A percentile compares a stretch with the other conserved stretches of the same genome.
phyloP scores from a whole-genome alignment of 1,140 invertebrate species.

The Drosophila baimaii region DNA sequence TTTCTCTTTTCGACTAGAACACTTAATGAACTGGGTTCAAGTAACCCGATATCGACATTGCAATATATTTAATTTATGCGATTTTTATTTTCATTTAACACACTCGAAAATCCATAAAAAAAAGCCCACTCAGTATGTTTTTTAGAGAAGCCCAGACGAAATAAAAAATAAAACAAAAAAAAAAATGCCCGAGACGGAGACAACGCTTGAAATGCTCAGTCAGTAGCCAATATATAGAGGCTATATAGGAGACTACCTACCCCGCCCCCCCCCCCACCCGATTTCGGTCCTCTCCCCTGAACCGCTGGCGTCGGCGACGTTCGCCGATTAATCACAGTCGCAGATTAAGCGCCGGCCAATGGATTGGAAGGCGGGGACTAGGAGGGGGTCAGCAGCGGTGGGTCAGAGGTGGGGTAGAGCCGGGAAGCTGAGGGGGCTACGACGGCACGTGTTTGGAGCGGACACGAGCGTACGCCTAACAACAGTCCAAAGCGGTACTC shows the following conservation, averaged over 20 bases:
- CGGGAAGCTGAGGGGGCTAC: constrained; percentile 3
- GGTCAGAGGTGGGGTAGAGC: constrained; percentile 8
- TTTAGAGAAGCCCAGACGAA: constrained; percentile 48
- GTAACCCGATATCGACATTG: constrained; percentile 78
- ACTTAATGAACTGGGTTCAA: constrained; percentile 77
- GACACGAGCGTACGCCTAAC: constrained; percentile 22
- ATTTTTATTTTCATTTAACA: constrained; percentile 76
- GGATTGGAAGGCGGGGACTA: constrained; percentile 12
- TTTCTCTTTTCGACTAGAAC: constrained; percentile 67
- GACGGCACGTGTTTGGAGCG: constrained; percentile 33
- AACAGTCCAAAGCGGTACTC: constrained; percentile 14
- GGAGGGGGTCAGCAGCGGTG: constrained; percentile 6
- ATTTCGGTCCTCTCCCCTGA: constrained; percentile 1
- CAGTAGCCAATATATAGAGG: constrained; percentile 54
- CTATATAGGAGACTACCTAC: constrained; percentile 17
- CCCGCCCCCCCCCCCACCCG: too few species aligned
- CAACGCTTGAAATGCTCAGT: constrained; percentile 68
- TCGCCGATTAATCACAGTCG: constrained; percentile 76
- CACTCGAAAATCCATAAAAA: constrained; percentile 69
- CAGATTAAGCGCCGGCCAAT: constrained; percentile 73
- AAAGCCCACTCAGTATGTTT: constrained; percentile 71
- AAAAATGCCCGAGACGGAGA: constrained; percentile 26
- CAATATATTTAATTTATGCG: constrained; percentile 82
- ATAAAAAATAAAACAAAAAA: constrained; percentile 24
- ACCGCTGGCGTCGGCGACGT: constrained; percentile 59